phyloP scores from a whole-genome alignment of 1,140 invertebrate genomes.

The Megalopta genalis region DNA sequence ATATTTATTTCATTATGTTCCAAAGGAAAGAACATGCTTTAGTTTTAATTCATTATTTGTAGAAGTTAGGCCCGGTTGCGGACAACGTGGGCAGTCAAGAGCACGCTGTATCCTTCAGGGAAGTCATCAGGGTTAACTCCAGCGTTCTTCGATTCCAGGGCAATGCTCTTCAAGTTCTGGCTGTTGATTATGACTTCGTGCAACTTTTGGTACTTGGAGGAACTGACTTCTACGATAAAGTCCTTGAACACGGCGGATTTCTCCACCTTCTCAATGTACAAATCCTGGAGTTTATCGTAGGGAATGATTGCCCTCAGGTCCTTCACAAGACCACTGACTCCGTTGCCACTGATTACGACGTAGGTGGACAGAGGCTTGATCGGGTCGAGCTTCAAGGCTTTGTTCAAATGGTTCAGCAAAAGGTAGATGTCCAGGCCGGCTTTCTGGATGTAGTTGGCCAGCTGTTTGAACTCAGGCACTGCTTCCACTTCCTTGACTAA shows the following conservation, averaged over 20 bases:
- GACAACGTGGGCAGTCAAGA: no score
- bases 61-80: no score
- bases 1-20: no score
- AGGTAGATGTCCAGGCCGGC: not conserved
- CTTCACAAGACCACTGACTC: constrained; percentile 32
- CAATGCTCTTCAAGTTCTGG: no score
- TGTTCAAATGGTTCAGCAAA: not conserved
- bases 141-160: no score
- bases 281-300: not conserved
- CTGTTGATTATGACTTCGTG: no score
- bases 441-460: not conserved
- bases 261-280: constrained; percentile 33
- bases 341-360: constrained; percentile 44
- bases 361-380: not conserved
- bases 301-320: constrained; percentile 42
- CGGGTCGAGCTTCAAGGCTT: not conserved
- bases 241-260: constrained; percentile 25
- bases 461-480: not conserved
- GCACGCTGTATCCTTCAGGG: no score
- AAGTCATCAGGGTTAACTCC: no score
- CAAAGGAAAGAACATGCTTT: no score
- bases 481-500: not conserved
- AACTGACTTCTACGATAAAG: accelerated
- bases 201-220: not conserved
- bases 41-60: no score